A percentile compares a stretch with the other conserved stretches of the same genome.
phyloP scores from a whole-genome alignment of 37 sponge, comb jelly and placozoan genomes.

The Mnemiopsis leidyi region DNA sequence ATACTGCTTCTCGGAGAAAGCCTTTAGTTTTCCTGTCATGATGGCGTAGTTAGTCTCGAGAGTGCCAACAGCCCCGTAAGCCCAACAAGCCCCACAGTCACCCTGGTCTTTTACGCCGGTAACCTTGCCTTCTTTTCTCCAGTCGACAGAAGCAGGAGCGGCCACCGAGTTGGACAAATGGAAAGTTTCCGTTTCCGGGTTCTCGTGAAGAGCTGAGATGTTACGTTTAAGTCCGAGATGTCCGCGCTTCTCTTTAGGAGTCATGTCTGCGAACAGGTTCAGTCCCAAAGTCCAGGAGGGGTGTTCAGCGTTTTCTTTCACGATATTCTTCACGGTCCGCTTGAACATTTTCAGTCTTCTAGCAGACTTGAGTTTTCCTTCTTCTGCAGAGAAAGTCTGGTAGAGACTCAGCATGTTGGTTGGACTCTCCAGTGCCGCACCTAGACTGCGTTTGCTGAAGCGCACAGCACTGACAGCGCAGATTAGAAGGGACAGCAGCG shows the following conservation, averaged over 20 bases:
- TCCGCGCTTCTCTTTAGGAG: not conserved
- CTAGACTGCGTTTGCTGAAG: not conserved
- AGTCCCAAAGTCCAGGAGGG: not conserved
- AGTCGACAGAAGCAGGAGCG: not conserved
- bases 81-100: not conserved
- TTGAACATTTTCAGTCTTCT: not conserved
- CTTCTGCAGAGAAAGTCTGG: not conserved
- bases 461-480: not conserved
- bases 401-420: not conserved
- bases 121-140: not conserved
- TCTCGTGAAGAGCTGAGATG: not conserved
- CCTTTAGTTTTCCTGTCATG: slow-evolving; percentile 17
- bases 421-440: not conserved
- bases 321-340: not conserved
- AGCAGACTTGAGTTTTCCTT: not conserved
- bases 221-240: not conserved
- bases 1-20: not conserved
- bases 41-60: slow-evolving; percentile 7
- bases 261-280: slow-evolving; percentile 15
- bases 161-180: not conserved
- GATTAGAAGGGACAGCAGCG: not conserved
- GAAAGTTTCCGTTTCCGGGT: not conserved
- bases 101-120: slow-evolving; percentile 13
- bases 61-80: not conserved
- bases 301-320: not conserved